Percentiles rank a stretch among this genome's conserved stretches.
These are phyloP conservation scores for Sarcoramphus papa DNA, from an alignment of 2,797 vertebrate species.

Conservation along the genomic window DNA sequence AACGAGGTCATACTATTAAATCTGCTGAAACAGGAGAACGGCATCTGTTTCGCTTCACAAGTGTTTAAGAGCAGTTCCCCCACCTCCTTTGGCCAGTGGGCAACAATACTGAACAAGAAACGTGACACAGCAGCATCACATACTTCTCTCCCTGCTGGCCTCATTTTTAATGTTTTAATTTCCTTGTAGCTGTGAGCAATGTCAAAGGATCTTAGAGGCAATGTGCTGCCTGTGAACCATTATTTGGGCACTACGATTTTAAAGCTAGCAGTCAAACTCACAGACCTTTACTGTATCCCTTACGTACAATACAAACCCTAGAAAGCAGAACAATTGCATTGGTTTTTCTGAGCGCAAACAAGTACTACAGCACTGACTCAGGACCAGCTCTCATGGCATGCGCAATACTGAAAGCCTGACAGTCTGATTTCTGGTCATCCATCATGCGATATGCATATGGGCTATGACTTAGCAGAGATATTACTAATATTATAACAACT, in stretches of 20 bases:
- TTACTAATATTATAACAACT: background rate
- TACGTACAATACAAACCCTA: background rate
- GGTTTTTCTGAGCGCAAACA: background rate
- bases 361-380: background rate
- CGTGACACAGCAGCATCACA: background rate
- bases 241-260: background rate
- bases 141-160: background rate
- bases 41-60: background rate
- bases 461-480: background rate
- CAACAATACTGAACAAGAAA: background rate
- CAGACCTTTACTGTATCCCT: background rate
- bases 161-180: background rate
- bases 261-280: background rate
- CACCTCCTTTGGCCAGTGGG: background rate
- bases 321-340: background rate
- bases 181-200: background rate
- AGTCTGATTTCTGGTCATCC: background rate
- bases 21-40: background rate
- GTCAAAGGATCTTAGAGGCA: background rate
- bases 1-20: background rate
- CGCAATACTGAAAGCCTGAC: background rate
- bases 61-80: background rate
- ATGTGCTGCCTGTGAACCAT: background rate
- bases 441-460: rapidly evolving
- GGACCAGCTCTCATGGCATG: background rate